A percentile compares a stretch with the other conserved stretches of the same genome.
These are phyloP conservation scores for Trachythela sp. DNA, from an alignment of 64 coral and sea anemone genomes.

Conservation along the genomic window DNA sequence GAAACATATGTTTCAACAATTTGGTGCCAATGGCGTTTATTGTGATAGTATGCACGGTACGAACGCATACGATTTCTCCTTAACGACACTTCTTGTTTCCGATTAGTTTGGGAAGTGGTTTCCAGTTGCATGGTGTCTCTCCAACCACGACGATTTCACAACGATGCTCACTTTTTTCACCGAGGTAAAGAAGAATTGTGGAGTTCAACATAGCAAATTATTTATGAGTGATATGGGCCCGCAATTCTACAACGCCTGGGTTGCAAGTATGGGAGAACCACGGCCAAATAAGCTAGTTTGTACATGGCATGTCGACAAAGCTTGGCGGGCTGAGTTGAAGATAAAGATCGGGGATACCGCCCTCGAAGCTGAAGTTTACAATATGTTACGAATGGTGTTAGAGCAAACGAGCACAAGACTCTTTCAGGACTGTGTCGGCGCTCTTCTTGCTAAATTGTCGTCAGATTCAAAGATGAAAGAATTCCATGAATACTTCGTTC, in stretches of 20 bases:
- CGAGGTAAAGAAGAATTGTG: slow-evolving; percentile 37
- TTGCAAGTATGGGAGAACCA: slow-evolving; percentile 29
- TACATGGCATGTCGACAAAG: slow-evolving; percentile 56
- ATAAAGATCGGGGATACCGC: not conserved
- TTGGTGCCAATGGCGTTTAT: too few species aligned
- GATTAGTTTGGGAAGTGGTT: slow-evolving; percentile 52
- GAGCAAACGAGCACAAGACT: slow-evolving; percentile 44
- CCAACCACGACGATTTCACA: slow-evolving; percentile 56
- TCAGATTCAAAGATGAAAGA: not conserved
- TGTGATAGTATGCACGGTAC: slow-evolving; percentile 28
- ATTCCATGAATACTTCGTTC: slow-evolving; percentile 35
- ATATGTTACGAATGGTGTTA: slow-evolving; percentile 35
- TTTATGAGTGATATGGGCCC: slow-evolving; percentile 46
- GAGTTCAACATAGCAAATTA: not conserved
- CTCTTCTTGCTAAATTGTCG: not conserved
- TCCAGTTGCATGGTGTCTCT: slow-evolving; percentile 48
- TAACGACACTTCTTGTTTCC: not conserved
- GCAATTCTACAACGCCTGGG: slow-evolving; percentile 58
- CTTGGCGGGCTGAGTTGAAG: not conserved
- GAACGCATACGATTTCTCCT: slow-evolving; percentile 28
- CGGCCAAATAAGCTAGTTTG: slow-evolving; percentile 40
- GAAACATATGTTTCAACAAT: too few species aligned
- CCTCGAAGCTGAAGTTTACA: slow-evolving; percentile 40
- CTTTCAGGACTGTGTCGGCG: slow-evolving; percentile 40
- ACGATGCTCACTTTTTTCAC: slow-evolving; percentile 52